Conservation (phyloP, 2,797 vertebrate species). For the Brachymystax lenok region DNA sequence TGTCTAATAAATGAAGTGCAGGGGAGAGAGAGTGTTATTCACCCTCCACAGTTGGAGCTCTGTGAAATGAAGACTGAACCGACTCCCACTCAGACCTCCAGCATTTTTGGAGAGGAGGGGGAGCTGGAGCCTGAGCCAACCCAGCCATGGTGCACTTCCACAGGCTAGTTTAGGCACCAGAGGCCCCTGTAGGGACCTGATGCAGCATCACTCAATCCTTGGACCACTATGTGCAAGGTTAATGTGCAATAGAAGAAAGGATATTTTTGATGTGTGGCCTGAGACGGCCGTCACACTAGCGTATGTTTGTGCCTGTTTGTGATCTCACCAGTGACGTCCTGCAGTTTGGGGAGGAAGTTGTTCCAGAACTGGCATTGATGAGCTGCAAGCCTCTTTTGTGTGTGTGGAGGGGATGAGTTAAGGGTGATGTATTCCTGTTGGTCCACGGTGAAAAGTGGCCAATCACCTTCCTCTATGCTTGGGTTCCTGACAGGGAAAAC, state of each 20-base stretch:
- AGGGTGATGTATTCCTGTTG: slow-evolving; percentile 82
- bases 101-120: slow-evolving; percentile 45
- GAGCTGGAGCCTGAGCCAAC: slow-evolving; percentile 17
- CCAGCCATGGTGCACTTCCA: slow-evolving; percentile 36
- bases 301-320: slow-evolving; percentile 9
- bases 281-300: slow-evolving; percentile 3
- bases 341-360: slow-evolving; percentile 78
- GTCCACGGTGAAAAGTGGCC: slow-evolving; percentile 79
- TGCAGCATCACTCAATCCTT: slow-evolving; percentile 29
- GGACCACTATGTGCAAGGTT: slow-evolving; percentile 21
- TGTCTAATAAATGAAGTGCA: slow-evolving; percentile 17
- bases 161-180: not conserved
- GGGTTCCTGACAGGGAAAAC: slow-evolving; percentile 61
- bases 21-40: slow-evolving; percentile 45
- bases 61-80: slow-evolving; percentile 46
- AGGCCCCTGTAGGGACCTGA: slow-evolving; percentile 35
- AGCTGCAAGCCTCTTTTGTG: slow-evolving; percentile 72
- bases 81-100: slow-evolving; percentile 45
- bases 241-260: not conserved
- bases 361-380: slow-evolving; percentile 87
- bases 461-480: slow-evolving; percentile 64
- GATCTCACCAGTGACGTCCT: slow-evolving; percentile 83
- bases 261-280: not conserved
- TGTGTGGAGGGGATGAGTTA: slow-evolving; percentile 67
- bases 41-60: slow-evolving; percentile 36